Conservation (phyloP, 2,113 vertebrate genomes). For the Stictonetta naevosa region DNA sequence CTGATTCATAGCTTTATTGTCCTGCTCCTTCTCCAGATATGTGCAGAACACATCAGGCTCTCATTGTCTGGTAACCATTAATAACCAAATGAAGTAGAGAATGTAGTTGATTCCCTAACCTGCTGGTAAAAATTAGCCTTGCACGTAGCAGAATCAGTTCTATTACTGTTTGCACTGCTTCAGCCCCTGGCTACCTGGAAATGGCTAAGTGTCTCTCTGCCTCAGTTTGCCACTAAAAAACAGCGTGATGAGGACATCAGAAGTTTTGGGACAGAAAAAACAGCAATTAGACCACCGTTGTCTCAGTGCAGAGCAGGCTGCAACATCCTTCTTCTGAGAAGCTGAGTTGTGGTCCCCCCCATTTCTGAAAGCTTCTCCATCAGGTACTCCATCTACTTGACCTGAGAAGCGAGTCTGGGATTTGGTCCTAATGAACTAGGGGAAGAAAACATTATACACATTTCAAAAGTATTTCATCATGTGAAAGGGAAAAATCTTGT, state of each 20-base stretch:
- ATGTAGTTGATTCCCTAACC: not conserved
- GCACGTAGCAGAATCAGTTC: not conserved
- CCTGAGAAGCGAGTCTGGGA: not conserved
- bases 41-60: not conserved
- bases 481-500: conserved; percentile 4
- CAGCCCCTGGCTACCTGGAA: rapidly evolving
- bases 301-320: not conserved
- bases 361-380: not conserved
- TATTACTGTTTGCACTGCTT: not conserved
- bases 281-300: rapidly evolving
- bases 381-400: not conserved
- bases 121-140: not conserved
- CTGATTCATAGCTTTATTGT: not conserved
- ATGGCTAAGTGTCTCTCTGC: not conserved
- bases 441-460: not conserved
- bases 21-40: not conserved
- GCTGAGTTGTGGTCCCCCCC: not conserved
- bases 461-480: conserved; percentile 1
- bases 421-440: not conserved
- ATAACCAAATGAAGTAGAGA: not conserved
- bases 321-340: not conserved
- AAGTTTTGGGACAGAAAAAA: not conserved
- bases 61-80: not conserved
- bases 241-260: not conserved
- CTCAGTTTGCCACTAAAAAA: not conserved